Base-by-base conservation (phyloP, 2,113 vertebrate genomes). In the Crocuta crocuta region DNA sequence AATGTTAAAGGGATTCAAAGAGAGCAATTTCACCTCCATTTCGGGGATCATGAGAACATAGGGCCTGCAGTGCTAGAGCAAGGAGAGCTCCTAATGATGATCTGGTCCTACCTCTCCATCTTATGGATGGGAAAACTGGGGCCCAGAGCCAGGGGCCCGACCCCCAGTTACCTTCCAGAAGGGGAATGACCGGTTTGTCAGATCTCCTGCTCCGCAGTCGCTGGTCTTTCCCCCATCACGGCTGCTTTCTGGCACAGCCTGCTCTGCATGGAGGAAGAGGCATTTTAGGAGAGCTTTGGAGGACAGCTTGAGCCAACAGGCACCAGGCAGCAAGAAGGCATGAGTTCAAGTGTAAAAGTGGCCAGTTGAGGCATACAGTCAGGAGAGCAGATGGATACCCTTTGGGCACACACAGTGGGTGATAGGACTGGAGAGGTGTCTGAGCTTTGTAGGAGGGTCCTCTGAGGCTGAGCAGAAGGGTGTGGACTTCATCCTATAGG, bases 1-100 rank as follows among this genome's bases (percentile, higher is more conserved):
- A 87, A 76, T 90, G 70, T 88, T 95, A 61, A 94, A 92, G 74
- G 43, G 66, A 76, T 78, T 79, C 33, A 19, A 26, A 86, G 83
- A 94, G 85, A 53, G 33, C 81, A 89, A 26, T 9, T 71, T 91
- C 31, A 93, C 68, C 79, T 80, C 68, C 50, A 24, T 65, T 84
- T 92, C 43, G 48, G 73, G 79, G 26, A 43, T 76, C 28, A 1
- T 35, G 65, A 93, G 82, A 33, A 4, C 23, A 15, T 0, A n/a
- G 35, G 10, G 10, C 43, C 48, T 39, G 17, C 48, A 43, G 16
- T 68, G 11, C 84, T 74, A 26, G 35, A 83, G 63, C 61, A 68
- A 50, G 71, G 35, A 76, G 12, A 39, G 4, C 61, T 61, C 53
- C 70, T 89, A 45, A 43, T 26, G 8, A 48, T n/a, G 13, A 63